These are phyloP conservation scores for Coracopsis vasa DNA, from an alignment of 2,113 vertebrate genomes.

Conservation along the genomic window DNA sequence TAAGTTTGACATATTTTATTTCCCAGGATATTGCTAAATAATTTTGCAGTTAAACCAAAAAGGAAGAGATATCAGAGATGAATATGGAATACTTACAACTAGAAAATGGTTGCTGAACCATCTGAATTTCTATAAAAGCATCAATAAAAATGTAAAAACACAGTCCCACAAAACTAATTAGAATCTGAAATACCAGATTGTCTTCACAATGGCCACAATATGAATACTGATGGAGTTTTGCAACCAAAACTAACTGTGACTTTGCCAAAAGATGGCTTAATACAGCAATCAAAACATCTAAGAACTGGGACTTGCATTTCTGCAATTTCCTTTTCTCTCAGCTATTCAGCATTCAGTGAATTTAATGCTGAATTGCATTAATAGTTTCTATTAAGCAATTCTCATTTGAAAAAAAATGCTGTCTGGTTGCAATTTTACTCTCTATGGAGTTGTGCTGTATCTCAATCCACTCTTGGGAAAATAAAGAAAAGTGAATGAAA, in stretches of 20 bases:
- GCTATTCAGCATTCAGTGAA: background rate
- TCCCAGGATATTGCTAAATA: constrained; percentile 46
- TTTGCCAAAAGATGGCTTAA: constrained; percentile 11
- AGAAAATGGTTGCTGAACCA: constrained; percentile 11
- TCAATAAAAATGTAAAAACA: constrained; percentile 39
- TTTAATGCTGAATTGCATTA: background rate
- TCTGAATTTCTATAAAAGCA: constrained; percentile 17
- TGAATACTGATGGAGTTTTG: background rate
- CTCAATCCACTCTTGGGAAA: constrained; percentile 1
- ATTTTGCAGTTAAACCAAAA: constrained; percentile 30
- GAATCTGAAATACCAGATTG: constrained; percentile 9
- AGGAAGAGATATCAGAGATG: constrained; percentile 24
- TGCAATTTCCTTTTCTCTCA: constrained; percentile 12
- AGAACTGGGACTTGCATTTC: constrained; percentile 15
- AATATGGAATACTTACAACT: constrained; percentile 30
- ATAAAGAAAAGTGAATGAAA: constrained; percentile 28
- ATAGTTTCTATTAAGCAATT: background rate
- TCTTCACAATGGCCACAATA: background rate
- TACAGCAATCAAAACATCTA: background rate
- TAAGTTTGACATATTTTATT: constrained; percentile 52
- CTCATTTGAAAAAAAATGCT: background rate
- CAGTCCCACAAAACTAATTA: background rate
- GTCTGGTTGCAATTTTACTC: background rate
- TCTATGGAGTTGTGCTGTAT: background rate
- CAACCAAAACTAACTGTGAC: background rate